These are phyloP conservation scores for Globia sparganii DNA, from an alignment of 2,888 invertebrate species.

Conservation along the genomic window DNA sequence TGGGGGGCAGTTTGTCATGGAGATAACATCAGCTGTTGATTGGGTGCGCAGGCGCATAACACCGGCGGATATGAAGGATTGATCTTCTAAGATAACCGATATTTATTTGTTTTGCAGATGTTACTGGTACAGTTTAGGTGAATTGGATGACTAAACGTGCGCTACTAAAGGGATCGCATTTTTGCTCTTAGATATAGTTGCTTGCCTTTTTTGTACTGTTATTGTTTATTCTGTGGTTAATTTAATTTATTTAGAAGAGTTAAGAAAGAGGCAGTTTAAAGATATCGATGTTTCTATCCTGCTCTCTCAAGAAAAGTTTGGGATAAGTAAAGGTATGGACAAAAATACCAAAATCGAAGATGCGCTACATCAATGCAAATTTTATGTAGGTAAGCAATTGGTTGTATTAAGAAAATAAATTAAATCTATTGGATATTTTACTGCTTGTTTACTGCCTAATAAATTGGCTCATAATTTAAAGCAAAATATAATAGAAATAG, in stretches of 20 bases:
- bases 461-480: not conserved
- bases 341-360: not conserved
- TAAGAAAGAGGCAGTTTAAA: not conserved
- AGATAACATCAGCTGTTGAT: slow-evolving; percentile 61
- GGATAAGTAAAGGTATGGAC: not conserved
- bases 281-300: not conserved
- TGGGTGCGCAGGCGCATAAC: slow-evolving; percentile 54
- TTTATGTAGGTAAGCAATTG: not conserved
- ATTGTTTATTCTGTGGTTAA: not conserved
- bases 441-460: not conserved
- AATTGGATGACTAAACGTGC: not conserved
- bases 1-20: slow-evolving; percentile 53
- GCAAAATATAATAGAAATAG: not conserved
- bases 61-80: slow-evolving; percentile 55
- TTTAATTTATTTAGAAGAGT: not conserved
- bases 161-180: not conserved
- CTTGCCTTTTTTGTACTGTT: not conserved
- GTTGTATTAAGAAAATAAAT: not conserved
- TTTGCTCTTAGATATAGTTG: not conserved
- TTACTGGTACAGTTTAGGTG: slow-evolving; percentile 29
- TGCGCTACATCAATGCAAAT: not conserved
- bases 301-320: not conserved
- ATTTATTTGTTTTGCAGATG: slow-evolving; percentile 53
- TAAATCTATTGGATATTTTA: not conserved
- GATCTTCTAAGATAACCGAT: slow-evolving; percentile 49